Conservation (phyloP, 92 coral and sea anemone genomes). For the Galaxea fascicularis region DNA sequence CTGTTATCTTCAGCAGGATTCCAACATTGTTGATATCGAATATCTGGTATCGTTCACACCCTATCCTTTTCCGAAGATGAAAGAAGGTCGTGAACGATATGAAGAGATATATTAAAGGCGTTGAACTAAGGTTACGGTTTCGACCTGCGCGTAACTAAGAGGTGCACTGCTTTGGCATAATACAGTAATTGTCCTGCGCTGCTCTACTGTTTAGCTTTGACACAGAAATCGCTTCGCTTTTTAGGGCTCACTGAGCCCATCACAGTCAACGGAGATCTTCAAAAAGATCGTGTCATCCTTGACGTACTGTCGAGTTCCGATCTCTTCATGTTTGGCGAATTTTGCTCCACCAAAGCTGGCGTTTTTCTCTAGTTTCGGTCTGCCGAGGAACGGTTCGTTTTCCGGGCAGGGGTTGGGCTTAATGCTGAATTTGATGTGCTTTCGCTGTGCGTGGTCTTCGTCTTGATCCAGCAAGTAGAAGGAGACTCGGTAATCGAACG, state of each 20-base stretch:
- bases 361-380: slow-evolving; percentile 96
- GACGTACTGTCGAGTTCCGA: slow-evolving; percentile 82
- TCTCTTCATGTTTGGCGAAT: slow-evolving; percentile 95
- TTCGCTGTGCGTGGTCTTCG: slow-evolving; percentile 78
- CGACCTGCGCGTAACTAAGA: neutral
- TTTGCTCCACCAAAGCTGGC: slow-evolving; percentile 99
- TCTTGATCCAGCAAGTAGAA: slow-evolving; percentile 89
- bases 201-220: neutral
- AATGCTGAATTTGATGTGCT: slow-evolving; percentile 96
- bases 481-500: slow-evolving; percentile 93
- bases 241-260: slow-evolving; percentile 90
- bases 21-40: too few relatives aligned
- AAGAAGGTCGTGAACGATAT: too few relatives aligned
- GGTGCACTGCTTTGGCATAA: neutral
- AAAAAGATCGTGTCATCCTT: slow-evolving; percentile 89
- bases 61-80: too few relatives aligned
- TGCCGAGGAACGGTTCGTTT: slow-evolving; percentile 95
- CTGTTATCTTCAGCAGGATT: too few relatives aligned
- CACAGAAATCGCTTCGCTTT: neutral
- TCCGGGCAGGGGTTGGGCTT: slow-evolving; percentile 96
- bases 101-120: neutral
- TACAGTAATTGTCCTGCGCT: neutral
- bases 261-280: slow-evolving; percentile 91
- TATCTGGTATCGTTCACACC: too few relatives aligned
- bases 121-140: neutral